phyloP scores from a whole-genome alignment of 1,140 invertebrate species.

The Heliothis subflexa region DNA sequence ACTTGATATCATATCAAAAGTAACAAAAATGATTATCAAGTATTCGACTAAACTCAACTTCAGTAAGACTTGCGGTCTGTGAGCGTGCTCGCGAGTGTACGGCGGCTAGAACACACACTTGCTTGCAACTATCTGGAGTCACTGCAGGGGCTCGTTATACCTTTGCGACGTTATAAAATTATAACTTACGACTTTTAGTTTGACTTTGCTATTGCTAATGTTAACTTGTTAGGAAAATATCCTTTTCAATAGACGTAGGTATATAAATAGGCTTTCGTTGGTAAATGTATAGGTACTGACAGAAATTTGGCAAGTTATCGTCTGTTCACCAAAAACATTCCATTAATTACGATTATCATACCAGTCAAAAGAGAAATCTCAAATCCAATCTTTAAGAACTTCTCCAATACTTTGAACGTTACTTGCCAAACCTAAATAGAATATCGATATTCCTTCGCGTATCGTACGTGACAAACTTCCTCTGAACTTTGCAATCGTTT shows the following conservation, averaged over 20 bases:
- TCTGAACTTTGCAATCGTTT: constrained; percentile 1
- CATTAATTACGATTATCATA: too few relatives aligned
- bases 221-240: too few relatives aligned
- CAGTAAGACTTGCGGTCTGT: constrained; percentile 3
- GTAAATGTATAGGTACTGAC: too few relatives aligned
- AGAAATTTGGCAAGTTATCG: too few relatives aligned
- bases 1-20: not conserved
- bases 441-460: not conserved
- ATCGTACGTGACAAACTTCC: not conserved
- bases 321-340: too few relatives aligned
- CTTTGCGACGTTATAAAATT: not conserved
- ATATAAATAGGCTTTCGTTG: too few relatives aligned
- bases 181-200: not conserved
- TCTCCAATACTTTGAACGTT: too few relatives aligned
- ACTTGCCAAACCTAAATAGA: not conserved
- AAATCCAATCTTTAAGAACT: too few relatives aligned
- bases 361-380: too few relatives aligned
- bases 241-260: too few relatives aligned
- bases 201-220: not conserved
- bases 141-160: not conserved
- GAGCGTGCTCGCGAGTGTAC: not conserved
- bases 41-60: not conserved
- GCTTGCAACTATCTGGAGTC: not conserved
- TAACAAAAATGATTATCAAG: not conserved
- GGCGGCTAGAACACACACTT: not conserved